Evolutionary conservation across 2,888 invertebrate genomes (phyloP).

Genomic region (Spialia ferax): DNA sequence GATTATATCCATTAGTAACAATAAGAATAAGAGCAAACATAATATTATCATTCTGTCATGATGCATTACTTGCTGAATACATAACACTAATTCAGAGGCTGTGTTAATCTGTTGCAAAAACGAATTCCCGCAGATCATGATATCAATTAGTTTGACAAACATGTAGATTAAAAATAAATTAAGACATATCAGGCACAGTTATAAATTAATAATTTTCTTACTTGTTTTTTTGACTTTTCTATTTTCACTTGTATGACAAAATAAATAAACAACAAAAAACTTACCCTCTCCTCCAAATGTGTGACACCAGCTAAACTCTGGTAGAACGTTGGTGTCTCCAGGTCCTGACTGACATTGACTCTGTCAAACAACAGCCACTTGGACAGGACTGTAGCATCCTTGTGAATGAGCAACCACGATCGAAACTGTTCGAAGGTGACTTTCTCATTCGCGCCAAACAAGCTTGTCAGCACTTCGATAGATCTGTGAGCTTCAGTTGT

Average conservation of each 20-base stretch:
- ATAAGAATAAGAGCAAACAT: too few relatives aligned
- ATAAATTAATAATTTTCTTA: too few relatives aligned
- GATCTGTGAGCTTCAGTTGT: constrained; percentile 64
- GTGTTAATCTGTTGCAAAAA: too few relatives aligned
- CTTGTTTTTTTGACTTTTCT: too few relatives aligned
- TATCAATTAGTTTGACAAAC: too few relatives aligned
- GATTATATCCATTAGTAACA: not conserved
- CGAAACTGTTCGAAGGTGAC: constrained; percentile 92
- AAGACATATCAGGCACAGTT: too few relatives aligned
- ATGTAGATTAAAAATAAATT: too few relatives aligned
- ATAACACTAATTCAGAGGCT: too few relatives aligned
- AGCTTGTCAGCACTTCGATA: constrained; percentile 70
- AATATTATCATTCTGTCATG: too few relatives aligned
- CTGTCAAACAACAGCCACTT: constrained; percentile 93
- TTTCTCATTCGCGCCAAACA: constrained; percentile 77
- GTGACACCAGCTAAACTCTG: constrained; percentile 98
- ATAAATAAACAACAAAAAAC: constrained; percentile 48
- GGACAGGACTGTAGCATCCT: constrained; percentile 92
- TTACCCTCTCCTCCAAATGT: constrained; percentile 92
- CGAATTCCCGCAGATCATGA: too few relatives aligned
- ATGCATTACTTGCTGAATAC: too few relatives aligned
- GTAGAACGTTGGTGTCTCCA: constrained; percentile 96
- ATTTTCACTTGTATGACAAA: too few relatives aligned
- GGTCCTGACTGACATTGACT: constrained; percentile 92
- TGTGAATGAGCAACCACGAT: constrained; percentile 92